Base-by-base conservation (phyloP, 2,113 vertebrate species). In the Caracal caracal region DNA sequence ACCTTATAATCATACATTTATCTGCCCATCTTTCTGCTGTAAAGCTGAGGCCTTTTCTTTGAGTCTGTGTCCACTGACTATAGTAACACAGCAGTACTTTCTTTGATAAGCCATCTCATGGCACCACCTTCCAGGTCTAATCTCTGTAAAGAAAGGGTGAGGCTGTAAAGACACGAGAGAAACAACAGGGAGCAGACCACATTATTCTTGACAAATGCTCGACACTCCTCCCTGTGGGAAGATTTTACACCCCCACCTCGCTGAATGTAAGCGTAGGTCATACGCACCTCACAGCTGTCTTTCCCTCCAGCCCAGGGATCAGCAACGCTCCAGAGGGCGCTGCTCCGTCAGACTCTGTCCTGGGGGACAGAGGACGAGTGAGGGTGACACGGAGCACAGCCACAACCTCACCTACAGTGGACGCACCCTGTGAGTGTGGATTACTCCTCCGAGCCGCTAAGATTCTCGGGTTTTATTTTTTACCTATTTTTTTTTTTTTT, bases 101-200 rank as follows among this genome's bases (percentile, higher is more conserved):
- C 63, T 76, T 61, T 40, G 24, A 61, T 35, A 61, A 84, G 65
- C 53, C 86, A 78, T 75, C 79, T 93, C 49, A 15, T 20, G 49
- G n/a, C 22, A 47, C 20, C 73, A 43, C 35, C 61, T 47, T 47
- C 68, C 30, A 63, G 1, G 40, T 26, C 35, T 24, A 78, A 70
- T 59, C 61, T 87, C 59, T 71, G 78, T 61, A 73, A 43, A 94
- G 66, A 88, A 73, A 76, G 1, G 3, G 33, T 35, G 26, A 53
- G 19, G 40, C 40, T 51, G 5, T 15, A n/a, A 40, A 40, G 59
- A 82, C 26, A 15, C 20, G 28, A 63, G 30, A 79, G 59, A 40
- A 56, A 7, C 7, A 6, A 26, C 0, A n/a, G 6, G 3, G 33
- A 16, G n/a, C 8, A 4, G 30, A n/a, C 56, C 9, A 10, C 13